These are phyloP conservation scores for Phrynosoma blainvillii DNA, from an alignment of 2,113 vertebrate genomes.

Conservation along the genomic window DNA sequence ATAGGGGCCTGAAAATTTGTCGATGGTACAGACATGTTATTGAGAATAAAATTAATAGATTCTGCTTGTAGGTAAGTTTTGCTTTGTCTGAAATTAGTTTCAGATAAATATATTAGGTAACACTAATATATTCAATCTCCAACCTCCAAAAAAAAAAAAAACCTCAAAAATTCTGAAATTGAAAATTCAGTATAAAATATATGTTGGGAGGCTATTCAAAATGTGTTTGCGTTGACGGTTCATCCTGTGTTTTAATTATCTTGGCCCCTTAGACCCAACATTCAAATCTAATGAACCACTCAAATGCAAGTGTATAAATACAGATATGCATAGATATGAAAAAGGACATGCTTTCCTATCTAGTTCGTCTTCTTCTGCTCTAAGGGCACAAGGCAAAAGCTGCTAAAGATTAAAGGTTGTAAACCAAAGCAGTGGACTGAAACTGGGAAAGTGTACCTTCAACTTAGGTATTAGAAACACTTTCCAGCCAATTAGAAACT, in stretches of 20 bases:
- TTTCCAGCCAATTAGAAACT: slow-evolving; percentile 49
- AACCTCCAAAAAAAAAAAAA: no score
- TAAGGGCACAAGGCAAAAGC: neutral
- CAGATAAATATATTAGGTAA: no score
- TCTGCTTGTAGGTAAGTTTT: no score
- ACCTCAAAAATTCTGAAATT: no score
- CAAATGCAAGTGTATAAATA: neutral
- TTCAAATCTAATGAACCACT: slow-evolving; percentile 26
- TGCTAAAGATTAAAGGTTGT: slow-evolving; percentile 16
- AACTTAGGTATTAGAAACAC: slow-evolving; percentile 46
- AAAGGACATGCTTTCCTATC: slow-evolving; percentile 3
- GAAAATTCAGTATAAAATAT: neutral
- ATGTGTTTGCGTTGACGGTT: accelerated
- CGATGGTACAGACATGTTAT: no score
- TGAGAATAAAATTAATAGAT: no score
- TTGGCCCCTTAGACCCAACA: neutral
- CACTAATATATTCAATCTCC: no score
- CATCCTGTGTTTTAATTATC: neutral
- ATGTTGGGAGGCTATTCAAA: neutral
- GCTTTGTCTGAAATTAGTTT: no score
- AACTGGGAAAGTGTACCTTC: slow-evolving; percentile 34
- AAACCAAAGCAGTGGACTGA: slow-evolving; percentile 30
- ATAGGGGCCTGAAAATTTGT: no score
- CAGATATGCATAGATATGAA: neutral
- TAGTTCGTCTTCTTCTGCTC: neutral